Base-by-base conservation (phyloP, 2,113 vertebrate genomes). In the Eudyptes chrysolophus region DNA sequence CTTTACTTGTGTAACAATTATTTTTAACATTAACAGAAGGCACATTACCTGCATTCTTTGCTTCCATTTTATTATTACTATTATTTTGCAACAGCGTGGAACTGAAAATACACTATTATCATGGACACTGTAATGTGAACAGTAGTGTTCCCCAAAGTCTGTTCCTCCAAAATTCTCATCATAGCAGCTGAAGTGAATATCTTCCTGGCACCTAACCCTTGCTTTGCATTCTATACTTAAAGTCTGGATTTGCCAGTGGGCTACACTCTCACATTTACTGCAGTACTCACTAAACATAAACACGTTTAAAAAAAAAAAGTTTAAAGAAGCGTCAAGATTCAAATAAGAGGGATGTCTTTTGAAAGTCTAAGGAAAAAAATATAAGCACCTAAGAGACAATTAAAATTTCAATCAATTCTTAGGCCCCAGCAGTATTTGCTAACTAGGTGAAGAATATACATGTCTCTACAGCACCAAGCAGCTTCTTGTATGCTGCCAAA, bases 321-420 rank as follows among this genome's bases (percentile, higher is more conserved):
- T n/a, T 20, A 54, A 80, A 80, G 25, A 17, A 54, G 13, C 7
- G 3, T 46, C 70, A 94, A 76, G 74, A 94, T 87, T 60, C 68
- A 85, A 96, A 84, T 71, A 94, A 92, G 65, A 7, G 8, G 88
- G 36, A 74, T 82, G 52, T n/a, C n/a, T 84, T 75, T 61, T 36
- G 16, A 78, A 93, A 94, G 55, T 27, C 76, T 12, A 77, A 57
- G 36, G 20, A 60, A 13, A 85, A 58, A 82, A 82, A 92, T 17
- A 64, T 18, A 68, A 79, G 11, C 21, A 91, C 46, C 89, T 48
- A 90, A 58, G 48, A 96, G 81, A 69, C 16, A 95, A 87, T 93
- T 96, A 93, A 96, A 90, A 96, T 90, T 94, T 92, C 54, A 94
- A 87, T 84, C 49, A 79, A 92, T 94, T 79, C 14, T 66, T 60